phyloP scores from a whole-genome alignment of 1,140 invertebrate genomes.

The Dendrolimus punctatus region DNA sequence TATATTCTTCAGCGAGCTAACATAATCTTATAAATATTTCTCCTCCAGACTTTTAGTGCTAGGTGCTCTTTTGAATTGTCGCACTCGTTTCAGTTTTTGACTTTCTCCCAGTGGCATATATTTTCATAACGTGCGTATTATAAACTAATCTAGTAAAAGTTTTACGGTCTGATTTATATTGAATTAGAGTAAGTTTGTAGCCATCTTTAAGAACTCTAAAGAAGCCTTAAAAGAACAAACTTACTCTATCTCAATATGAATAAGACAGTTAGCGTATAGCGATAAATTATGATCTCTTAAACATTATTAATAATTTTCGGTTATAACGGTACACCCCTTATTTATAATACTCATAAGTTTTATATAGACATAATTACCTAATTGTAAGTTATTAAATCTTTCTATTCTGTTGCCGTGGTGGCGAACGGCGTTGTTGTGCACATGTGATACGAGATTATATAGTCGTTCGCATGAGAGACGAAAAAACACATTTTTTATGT shows the following conservation, averaged over 20 bases:
- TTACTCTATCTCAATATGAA: no score
- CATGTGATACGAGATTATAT: no score
- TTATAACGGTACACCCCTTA: conserved; percentile 48
- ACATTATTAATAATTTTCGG: conserved; percentile 70
- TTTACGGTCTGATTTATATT: no score
- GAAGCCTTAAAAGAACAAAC: no score
- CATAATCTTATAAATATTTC: no score
- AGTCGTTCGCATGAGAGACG: no score
- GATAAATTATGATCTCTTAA: conserved; percentile 71
- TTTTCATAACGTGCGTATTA: conserved; percentile 50
- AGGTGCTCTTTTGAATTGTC: not conserved
- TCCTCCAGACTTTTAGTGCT: no score
- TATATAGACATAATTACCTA: conserved; percentile 40
- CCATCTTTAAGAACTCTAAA: no score
- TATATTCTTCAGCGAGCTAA: conserved; percentile 7
- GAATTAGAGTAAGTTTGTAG: no score
- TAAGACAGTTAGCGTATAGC: conserved; percentile 35
- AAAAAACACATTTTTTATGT: no score
- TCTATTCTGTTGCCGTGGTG: conserved; percentile 35
- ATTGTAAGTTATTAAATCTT: conserved; percentile 30
- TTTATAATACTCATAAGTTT: conserved; percentile 72
- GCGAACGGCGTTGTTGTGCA: conserved; percentile 4
- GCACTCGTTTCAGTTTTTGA: conserved; percentile 30
- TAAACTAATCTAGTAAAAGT: conserved; percentile 62
- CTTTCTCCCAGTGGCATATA: conserved; percentile 49